A percentile compares a stretch with the other conserved stretches of the same genome.
These are phyloP conservation scores for Miltochrista miniata DNA, from an alignment of 2,888 invertebrate genomes.

Conservation along the genomic window DNA sequence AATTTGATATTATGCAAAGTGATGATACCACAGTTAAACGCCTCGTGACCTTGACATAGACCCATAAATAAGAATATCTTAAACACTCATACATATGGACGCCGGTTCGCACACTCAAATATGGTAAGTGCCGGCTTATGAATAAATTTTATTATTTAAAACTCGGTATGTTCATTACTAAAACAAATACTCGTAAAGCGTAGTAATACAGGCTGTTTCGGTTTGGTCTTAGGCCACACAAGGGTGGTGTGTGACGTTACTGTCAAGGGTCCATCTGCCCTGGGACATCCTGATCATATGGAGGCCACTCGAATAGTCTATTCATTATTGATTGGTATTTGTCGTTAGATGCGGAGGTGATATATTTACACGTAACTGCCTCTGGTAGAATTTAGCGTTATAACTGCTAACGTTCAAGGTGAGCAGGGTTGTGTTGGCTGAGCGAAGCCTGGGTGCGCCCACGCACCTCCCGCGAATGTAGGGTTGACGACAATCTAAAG, in stretches of 20 bases:
- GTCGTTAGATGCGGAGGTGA: constrained; percentile 40
- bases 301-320: background rate
- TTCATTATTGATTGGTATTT: constrained; percentile 12
- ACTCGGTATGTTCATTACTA: constrained; percentile 83
- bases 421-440: constrained; percentile 59
- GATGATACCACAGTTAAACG: constrained; percentile 71
- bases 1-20: constrained; percentile 82
- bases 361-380: constrained; percentile 47
- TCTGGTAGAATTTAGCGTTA: constrained; percentile 57
- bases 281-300: no score
- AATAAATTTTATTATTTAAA: constrained; percentile 84
- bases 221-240: constrained; percentile 19
- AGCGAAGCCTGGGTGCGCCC: constrained; percentile 60
- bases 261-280: background rate
- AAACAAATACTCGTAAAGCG: constrained; percentile 81
- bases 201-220: constrained; percentile 79
- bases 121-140: constrained; percentile 82
- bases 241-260: background rate
- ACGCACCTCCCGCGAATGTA: constrained; percentile 61
- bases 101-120: constrained; percentile 77
- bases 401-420: constrained; percentile 63
- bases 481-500: constrained; percentile 36
- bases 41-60: constrained; percentile 79
- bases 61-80: constrained; percentile 83
- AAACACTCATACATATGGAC: constrained; percentile 82